Base-by-base conservation (phyloP, 2,113 vertebrate genomes). In the Microcebus ravelobensis region DNA sequence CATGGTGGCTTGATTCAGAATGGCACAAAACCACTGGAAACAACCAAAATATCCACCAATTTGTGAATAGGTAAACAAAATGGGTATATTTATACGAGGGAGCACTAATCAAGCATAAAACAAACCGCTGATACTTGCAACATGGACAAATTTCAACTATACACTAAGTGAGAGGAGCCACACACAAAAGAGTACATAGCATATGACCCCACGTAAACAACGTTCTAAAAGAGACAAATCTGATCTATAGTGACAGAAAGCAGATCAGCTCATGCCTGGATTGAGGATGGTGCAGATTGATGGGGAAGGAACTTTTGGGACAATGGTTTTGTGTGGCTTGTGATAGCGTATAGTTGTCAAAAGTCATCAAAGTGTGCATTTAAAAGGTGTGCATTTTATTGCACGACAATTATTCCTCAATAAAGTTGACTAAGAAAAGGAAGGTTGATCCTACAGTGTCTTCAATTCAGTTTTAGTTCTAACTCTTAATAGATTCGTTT, bases 211-310 rank as follows among this genome's bases (percentile, higher is more conserved):
- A 61, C 76, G 85, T 81, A 76, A 13, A 42, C 31, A 36, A 87
- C 71, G 67, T 81, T 80, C 67, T 86, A 94, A 57, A 82, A 87
- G 76, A 93, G 81, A 82, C 87, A 82, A 82, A 86, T 61, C 34
- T n/a, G 34, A 86, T 90, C 61, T 87, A 52, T 4, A 23, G 42
- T 27, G 52, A 93, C 36, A 70, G 52, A 95, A 95, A 95, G 52
- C 91, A 95, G 74, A 96, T 12, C 76, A 70, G 31, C 27, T 9
- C 17, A 48, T 76, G 86, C 63, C 70, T 95, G 42, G 25, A 55
- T 18, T 55, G 7, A 25, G 23, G 18, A 39, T 31, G 11, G 59
- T 25, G 5, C n/a, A 3, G 42, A 71, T 0, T 74, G 39, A 67
- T 61, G 29, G 29, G 27, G 39, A 86, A 85, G 57, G 23, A 70